phyloP scores from a whole-genome alignment of 2,888 invertebrate genomes.

The Nomada ferruginata region DNA sequence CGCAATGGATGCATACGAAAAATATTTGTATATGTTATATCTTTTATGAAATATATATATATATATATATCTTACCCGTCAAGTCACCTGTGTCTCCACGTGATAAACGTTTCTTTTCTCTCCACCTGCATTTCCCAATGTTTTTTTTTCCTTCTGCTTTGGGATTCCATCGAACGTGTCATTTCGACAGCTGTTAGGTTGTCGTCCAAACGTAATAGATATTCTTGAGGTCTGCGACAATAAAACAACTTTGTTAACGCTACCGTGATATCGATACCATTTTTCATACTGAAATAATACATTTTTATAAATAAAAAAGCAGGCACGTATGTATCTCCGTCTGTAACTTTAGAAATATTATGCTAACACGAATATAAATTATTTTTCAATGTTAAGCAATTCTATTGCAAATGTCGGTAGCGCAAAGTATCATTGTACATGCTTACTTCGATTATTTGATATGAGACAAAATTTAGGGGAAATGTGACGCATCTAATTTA shows the following conservation, averaged over 20 bases:
- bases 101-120: slow-evolving; percentile 2
- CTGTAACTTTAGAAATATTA: no score
- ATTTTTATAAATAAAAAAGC: background rate
- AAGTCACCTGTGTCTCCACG: background rate
- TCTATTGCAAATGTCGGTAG: no score
- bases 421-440: no score
- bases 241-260: slow-evolving; percentile 53
- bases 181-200: slow-evolving; percentile 49
- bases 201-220: slow-evolving; percentile 45
- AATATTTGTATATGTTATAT: no score
- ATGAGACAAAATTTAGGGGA: no score
- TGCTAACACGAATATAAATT: no score
- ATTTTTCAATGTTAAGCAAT: no score
- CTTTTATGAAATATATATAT: no score
- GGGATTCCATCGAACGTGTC: slow-evolving; percentile 23
- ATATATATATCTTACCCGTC: background rate
- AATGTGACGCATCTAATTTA: no score
- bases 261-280: slow-evolving; percentile 19
- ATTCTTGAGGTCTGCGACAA: slow-evolving; percentile 27
- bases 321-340: no score
- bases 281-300: background rate
- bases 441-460: no score
- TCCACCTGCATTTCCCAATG: background rate
- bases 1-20: no score
- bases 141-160: background rate